Evolutionary conservation across 2,113 vertebrate species (phyloP), one percentile per base, ranked within the genome.

Genomic region (Baryphthengus martii): DNA sequence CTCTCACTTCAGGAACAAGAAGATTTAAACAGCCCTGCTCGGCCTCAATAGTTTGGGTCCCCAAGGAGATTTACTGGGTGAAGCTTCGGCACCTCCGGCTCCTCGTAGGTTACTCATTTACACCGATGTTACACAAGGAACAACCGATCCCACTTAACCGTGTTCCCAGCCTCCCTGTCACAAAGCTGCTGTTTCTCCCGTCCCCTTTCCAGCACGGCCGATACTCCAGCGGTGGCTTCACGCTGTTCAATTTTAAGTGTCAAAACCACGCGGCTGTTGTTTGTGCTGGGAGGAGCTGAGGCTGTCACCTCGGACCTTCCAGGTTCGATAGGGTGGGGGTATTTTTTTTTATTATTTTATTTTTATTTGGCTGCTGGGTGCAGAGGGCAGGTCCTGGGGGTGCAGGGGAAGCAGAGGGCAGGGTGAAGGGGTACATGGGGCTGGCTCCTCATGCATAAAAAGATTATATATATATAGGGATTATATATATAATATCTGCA

Each of bases 171-270:
- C 45, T 28, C 15, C 65, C 13, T 2, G 19, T 6, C 1, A 8
- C 31, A 3, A 29, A 13, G 31, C 70, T 13, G 26, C 4, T 9
- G 6, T 11, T 23, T 11, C 40, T 53, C 45, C 33, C 40, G 13
- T 18, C 44, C 1, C 4, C 33, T 6, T 10, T 3, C 35, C 40
- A 3, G 3, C 31, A 0, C 50, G 8, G 20, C 56, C 9, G 3
- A 17, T 0, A 2, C 53, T 19, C 3, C 3, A 7, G 45, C 11
- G 9, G 15, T 1, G 4, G 13, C 7, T 50, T 44, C 56, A 2
- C 1, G 44, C 35, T 9, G 26, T 0, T 15, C 3, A 45, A 16
- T 2, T n/a, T n/a, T n/a, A 1, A 4, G 19, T 0, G 4, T 6
- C 67, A 26, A 3, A 24, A 4, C 11, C 5, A 17, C 1, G 1